These are phyloP conservation scores for Sphenodon punctatus DNA, from an alignment of 2,797 vertebrate genomes.

Conservation along the genomic window DNA sequence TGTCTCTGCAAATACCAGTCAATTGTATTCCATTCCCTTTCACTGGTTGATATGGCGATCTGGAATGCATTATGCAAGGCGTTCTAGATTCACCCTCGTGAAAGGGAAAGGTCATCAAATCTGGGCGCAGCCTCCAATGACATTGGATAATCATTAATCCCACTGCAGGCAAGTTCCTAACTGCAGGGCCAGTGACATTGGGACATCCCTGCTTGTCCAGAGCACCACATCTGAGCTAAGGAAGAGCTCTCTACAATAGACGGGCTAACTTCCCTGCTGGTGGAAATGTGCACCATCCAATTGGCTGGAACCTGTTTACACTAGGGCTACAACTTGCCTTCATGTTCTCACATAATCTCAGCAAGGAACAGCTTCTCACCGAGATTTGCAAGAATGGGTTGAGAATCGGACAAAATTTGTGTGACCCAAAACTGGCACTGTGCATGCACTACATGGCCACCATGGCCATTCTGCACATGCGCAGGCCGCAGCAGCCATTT, in stretches of 20 bases:
- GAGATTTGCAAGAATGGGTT: too few species aligned
- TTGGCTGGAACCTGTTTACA: too few species aligned
- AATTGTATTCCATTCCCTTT: neutral
- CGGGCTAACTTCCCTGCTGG: neutral
- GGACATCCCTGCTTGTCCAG: neutral
- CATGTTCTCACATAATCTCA: too few species aligned
- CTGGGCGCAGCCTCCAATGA: fast-evolving
- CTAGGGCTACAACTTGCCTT: too few species aligned
- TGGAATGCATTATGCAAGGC: neutral
- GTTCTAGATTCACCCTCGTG: fast-evolving
- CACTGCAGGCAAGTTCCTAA: neutral
- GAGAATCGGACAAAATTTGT: too few species aligned
- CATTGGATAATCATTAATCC: neutral
- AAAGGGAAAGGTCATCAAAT: neutral
- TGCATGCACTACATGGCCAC: too few species aligned
- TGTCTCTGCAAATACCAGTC: neutral
- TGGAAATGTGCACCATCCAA: too few species aligned
- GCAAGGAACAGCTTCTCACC: too few species aligned
- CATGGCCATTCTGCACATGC: too few species aligned
- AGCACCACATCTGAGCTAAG: neutral
- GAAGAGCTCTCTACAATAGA: neutral
- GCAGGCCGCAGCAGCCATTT: too few species aligned
- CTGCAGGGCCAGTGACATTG: neutral
- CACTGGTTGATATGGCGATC: neutral
- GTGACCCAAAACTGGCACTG: too few species aligned